Conservation (phyloP, 2,888 invertebrate genomes). For the Lottia gigantea region DNA sequence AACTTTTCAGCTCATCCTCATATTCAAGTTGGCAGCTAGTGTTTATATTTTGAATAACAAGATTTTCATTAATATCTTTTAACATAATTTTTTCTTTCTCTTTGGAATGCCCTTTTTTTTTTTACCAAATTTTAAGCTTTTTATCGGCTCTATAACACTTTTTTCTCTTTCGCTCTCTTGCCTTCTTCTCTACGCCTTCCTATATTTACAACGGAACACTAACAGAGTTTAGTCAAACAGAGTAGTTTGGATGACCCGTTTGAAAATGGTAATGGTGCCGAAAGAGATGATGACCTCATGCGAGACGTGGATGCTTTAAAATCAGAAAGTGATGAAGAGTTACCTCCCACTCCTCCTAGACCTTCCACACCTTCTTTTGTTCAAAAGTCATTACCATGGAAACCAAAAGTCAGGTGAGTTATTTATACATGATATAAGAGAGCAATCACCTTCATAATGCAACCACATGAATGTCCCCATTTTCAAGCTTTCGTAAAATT, state of each 20-base stretch:
- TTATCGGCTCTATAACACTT: conserved; percentile 37
- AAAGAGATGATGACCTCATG: conserved; percentile 76
- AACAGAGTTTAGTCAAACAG: conserved; percentile 84
- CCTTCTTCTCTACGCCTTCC: conserved; percentile 16
- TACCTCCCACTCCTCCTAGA: conserved; percentile 72
- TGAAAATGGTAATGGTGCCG: conserved; percentile 75
- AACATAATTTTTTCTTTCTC: background rate
- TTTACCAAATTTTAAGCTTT: conserved; percentile 34
- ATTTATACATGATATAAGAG: background rate
- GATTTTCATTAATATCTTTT: no score
- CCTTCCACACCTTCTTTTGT: conserved; percentile 73
- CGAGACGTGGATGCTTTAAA: conserved; percentile 88
- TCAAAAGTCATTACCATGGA: conserved; percentile 85
- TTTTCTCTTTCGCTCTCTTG: conserved; percentile 26
- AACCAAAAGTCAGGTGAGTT: conserved; percentile 82
- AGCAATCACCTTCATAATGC: no score
- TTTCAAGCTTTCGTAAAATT: no score
- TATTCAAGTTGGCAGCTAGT: no score
- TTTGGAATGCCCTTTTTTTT: background rate
- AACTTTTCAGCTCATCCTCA: no score
- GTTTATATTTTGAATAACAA: no score
- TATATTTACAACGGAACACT: conserved; percentile 23
- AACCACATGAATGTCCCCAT: no score
- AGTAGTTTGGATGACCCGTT: conserved; percentile 89
- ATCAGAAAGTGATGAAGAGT: conserved; percentile 80